phyloP scores from a whole-genome alignment of 2,113 vertebrate species.

The Athene noctua region DNA sequence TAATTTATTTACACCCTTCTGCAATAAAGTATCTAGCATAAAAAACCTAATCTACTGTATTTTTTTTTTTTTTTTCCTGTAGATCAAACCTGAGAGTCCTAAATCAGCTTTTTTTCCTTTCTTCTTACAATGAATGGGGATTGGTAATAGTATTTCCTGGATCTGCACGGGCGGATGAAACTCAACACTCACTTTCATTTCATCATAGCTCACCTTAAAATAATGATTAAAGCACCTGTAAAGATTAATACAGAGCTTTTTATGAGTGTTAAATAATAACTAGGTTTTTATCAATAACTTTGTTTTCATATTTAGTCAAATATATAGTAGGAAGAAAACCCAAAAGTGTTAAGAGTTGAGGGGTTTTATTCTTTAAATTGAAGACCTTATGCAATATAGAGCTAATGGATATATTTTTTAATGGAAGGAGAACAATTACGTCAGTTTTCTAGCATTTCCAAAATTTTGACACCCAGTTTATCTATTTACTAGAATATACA shows the following conservation, averaged over 20 bases:
- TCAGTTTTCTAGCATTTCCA: not conserved
- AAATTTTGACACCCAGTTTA: not conserved
- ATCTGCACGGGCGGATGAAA: not conserved
- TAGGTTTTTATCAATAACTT: not conserved
- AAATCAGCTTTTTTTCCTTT: not conserved
- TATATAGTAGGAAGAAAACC: too few species aligned
- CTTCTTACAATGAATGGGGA: not conserved
- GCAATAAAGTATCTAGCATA: not conserved
- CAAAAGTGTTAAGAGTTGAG: not conserved
- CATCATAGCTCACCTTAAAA: not conserved
- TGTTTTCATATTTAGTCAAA: not conserved
- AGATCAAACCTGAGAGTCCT: not conserved
- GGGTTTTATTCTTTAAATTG: not conserved
- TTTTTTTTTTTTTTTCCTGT: not conserved
- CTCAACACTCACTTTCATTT: not conserved
- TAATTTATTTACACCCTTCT: not conserved
- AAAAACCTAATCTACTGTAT: not conserved
- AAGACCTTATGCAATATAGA: not conserved
- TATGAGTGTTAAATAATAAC: not conserved
- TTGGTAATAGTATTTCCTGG: not conserved
- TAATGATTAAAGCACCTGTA: not conserved
- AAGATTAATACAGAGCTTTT: not conserved
- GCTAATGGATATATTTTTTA: not conserved
- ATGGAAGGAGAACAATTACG: not conserved
- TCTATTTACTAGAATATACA: not conserved